These are phyloP conservation scores for Petroica traversi DNA, from an alignment of 2,113 vertebrate genomes.

Conservation along the genomic window DNA sequence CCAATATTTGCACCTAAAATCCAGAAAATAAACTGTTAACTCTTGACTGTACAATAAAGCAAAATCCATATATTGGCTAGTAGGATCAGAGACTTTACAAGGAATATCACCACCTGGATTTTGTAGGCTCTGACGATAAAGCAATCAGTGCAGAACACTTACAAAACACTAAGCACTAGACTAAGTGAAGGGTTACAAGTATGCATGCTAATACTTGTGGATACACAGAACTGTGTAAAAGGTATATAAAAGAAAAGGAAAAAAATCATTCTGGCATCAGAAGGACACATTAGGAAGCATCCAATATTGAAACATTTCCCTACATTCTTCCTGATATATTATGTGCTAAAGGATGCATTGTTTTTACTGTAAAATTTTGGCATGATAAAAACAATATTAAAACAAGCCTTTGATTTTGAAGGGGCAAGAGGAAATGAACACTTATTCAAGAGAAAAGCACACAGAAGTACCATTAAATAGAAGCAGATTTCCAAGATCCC, in stretches of 20 bases:
- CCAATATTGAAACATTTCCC: not conserved
- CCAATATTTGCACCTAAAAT: conserved; percentile 86
- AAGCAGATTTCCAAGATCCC: conserved; percentile 89
- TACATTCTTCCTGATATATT: not conserved
- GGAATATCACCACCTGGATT: not conserved
- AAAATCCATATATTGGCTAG: not conserved
- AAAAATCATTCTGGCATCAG: too few relatives aligned
- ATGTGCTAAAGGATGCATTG: not conserved
- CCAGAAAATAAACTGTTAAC: not conserved
- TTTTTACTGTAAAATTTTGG: not conserved
- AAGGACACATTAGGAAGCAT: not conserved
- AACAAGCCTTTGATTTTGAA: not conserved
- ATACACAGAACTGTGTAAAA: too few relatives aligned
- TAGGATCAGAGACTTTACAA: not conserved
- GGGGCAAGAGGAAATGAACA: not conserved
- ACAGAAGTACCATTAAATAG: conserved; percentile 84
- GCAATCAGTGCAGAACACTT: not conserved
- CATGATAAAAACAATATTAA: not conserved
- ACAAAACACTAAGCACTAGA: too few relatives aligned
- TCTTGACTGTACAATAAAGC: not conserved
- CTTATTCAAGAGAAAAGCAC: not conserved
- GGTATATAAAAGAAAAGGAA: too few relatives aligned
- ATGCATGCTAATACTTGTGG: too few relatives aligned
- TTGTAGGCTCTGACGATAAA: not conserved
- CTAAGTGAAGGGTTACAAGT: too few relatives aligned